A percentile compares a stretch with the other conserved stretches of the same genome.
phyloP scores from a whole-genome alignment of 1,140 invertebrate species.

The Brachionus koreanus region DNA sequence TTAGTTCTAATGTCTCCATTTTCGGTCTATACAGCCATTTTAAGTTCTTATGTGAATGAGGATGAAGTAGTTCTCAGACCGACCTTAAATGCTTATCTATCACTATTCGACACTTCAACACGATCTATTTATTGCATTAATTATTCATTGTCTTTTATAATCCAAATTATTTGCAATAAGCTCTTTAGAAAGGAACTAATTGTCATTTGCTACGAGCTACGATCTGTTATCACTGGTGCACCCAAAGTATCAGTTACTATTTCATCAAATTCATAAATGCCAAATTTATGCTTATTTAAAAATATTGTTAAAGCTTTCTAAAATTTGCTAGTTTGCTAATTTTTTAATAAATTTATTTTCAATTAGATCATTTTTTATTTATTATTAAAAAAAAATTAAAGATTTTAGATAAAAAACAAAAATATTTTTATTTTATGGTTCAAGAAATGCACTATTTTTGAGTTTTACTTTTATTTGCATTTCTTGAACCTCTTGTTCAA shows the following conservation, averaged over 20 bases:
- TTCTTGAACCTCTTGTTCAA: too few species aligned
- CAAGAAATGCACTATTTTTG: too few species aligned
- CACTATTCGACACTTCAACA: not conserved
- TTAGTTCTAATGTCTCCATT: not conserved
- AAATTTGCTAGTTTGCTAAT: too few species aligned
- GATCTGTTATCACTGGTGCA: not conserved
- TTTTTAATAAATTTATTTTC: too few species aligned
- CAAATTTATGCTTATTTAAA: not conserved
- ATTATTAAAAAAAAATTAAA: too few species aligned
- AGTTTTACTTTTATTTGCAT: too few species aligned
- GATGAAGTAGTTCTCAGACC: not conserved
- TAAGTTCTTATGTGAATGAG: not conserved
- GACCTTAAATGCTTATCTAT: not conserved
- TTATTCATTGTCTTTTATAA: not conserved
- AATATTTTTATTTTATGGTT: too few species aligned
- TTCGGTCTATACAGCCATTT: not conserved
- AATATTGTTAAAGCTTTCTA: too few species aligned
- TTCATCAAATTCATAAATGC: not conserved
- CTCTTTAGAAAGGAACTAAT: conserved; percentile 1
- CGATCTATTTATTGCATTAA: not conserved
- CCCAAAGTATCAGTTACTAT: not conserved
- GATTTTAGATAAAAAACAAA: too few species aligned
- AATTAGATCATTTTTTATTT: too few species aligned
- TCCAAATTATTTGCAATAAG: not conserved
- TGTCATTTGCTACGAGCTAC: not conserved